These are phyloP conservation scores for Clamator glandarius DNA, from an alignment of 2,797 vertebrate genomes.

Conservation along the genomic window DNA sequence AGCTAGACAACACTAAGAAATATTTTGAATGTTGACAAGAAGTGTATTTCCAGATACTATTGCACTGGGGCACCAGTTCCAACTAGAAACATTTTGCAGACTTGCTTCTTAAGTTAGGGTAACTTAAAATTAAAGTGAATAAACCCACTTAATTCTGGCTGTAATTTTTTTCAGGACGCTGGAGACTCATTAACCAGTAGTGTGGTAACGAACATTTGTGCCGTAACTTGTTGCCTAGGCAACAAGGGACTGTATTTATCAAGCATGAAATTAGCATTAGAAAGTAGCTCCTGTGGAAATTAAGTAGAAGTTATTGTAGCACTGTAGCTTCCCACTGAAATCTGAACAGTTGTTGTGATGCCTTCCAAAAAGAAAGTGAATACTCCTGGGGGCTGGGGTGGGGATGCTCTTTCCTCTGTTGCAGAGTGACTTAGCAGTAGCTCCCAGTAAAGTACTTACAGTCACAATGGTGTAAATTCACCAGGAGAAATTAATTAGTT, in stretches of 20 bases:
- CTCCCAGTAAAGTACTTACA: background rate
- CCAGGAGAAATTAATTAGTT: background rate
- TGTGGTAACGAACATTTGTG: slow-evolving; percentile 57
- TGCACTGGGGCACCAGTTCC: accelerated
- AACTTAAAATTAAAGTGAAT: slow-evolving; percentile 43
- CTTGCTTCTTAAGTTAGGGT: background rate
- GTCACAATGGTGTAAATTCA: background rate
- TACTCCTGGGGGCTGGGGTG: background rate
- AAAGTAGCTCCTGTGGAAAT: slow-evolving; percentile 56
- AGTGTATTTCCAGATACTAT: background rate
- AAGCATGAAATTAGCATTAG: slow-evolving; percentile 72
- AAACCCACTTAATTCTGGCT: slow-evolving; percentile 51
- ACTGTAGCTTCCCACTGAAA: slow-evolving; percentile 16
- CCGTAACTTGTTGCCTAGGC: slow-evolving; percentile 53
- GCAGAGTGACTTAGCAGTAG: background rate
- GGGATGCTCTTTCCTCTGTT: background rate
- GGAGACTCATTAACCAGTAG: slow-evolving; percentile 71
- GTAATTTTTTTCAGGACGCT: slow-evolving; percentile 53
- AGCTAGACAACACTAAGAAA: background rate
- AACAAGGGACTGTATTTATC: slow-evolving; percentile 63
- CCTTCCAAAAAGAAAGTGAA: background rate
- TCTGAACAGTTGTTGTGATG: background rate
- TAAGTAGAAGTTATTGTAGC: slow-evolving; percentile 29
- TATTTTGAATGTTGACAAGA: background rate
- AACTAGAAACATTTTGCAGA: slow-evolving; percentile 4